phyloP scores from a whole-genome alignment of 2,888 invertebrate species.

The Erannis defoliaria region DNA sequence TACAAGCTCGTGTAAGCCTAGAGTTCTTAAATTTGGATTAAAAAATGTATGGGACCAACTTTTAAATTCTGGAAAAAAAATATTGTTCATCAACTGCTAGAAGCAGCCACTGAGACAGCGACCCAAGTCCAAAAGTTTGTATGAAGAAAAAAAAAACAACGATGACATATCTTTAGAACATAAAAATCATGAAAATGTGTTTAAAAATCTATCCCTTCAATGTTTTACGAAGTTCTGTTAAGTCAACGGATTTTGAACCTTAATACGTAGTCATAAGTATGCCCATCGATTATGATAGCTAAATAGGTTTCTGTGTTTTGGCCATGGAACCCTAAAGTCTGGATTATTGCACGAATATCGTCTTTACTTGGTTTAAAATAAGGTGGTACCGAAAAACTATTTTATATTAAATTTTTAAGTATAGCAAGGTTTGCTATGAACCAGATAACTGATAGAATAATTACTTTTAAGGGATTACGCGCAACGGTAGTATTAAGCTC shows the following conservation, averaged over 20 bases:
- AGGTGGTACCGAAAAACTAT: slow-evolving; percentile 1
- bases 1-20: too few species aligned
- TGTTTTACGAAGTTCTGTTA: neutral
- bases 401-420: neutral
- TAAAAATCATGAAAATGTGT: neutral
- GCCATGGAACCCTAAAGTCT: slow-evolving; percentile 2
- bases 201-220: neutral
- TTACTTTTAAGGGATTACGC: too few species aligned
- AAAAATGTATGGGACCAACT: too few species aligned
- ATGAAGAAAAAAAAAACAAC: neutral
- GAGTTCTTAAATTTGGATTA: too few species aligned
- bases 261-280: neutral
- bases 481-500: too few species aligned
- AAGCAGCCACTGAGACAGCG: too few species aligned
- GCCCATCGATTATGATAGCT: slow-evolving; percentile 20
- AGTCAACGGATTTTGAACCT: neutral
- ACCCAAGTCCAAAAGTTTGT: too few species aligned
- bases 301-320: neutral
- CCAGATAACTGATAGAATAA: too few species aligned
- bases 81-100: too few species aligned
- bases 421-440: too few species aligned
- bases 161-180: neutral
- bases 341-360: slow-evolving; percentile 16
- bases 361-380: slow-evolving; percentile 25
- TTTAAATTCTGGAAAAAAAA: too few species aligned